phyloP scores from a whole-genome alignment of 2,888 invertebrate genomes.

The Catocala sponsa region DNA sequence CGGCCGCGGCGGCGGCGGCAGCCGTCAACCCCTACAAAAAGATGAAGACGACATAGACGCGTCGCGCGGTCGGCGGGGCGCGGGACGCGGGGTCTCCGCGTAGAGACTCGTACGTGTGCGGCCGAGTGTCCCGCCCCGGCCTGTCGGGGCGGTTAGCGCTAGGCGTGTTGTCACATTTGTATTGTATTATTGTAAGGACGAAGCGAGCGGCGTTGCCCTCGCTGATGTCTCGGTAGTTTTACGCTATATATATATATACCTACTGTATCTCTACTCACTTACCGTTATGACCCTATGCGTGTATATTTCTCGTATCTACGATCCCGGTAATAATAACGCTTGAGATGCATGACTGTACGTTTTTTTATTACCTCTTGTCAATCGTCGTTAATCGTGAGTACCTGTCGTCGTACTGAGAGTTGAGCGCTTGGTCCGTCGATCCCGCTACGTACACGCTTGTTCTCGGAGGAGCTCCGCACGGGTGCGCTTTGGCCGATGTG shows the following conservation, averaged over 20 bases:
- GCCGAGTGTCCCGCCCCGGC: conserved; percentile 78
- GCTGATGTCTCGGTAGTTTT: conserved; percentile 85
- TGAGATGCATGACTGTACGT: conserved; percentile 95
- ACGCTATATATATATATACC: conserved; percentile 72
- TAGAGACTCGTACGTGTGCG: conserved; percentile 86
- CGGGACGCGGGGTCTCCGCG: conserved; percentile 85
- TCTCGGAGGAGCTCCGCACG: conserved; percentile 83
- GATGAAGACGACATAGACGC: conserved; percentile 94
- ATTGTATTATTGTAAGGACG: conserved; percentile 86
- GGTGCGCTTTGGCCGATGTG: conserved; percentile 86
- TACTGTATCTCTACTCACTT: conserved; percentile 85
- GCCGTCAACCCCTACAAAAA: conserved; percentile 95
- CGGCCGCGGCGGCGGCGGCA: conserved; percentile 76
- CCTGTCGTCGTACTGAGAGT: conserved; percentile 83
- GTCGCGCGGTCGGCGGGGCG: conserved; percentile 76
- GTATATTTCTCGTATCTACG: conserved; percentile 88
- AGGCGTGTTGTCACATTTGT: conserved; percentile 87
- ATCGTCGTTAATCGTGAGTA: conserved; percentile 83
- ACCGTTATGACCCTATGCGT: conserved; percentile 86
- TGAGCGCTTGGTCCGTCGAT: conserved; percentile 85
- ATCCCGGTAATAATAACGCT: conserved; percentile 96
- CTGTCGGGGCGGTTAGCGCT: conserved; percentile 85
- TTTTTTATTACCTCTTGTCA: conserved; percentile 89
- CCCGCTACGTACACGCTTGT: conserved; percentile 88
- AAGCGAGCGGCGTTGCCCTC: conserved; percentile 81